Percentiles rank a stretch among this genome's conserved stretches.
These are phyloP conservation scores for Allolobophora icterica DNA, from an alignment of 2,888 invertebrate genomes.

Conservation along the genomic window DNA sequence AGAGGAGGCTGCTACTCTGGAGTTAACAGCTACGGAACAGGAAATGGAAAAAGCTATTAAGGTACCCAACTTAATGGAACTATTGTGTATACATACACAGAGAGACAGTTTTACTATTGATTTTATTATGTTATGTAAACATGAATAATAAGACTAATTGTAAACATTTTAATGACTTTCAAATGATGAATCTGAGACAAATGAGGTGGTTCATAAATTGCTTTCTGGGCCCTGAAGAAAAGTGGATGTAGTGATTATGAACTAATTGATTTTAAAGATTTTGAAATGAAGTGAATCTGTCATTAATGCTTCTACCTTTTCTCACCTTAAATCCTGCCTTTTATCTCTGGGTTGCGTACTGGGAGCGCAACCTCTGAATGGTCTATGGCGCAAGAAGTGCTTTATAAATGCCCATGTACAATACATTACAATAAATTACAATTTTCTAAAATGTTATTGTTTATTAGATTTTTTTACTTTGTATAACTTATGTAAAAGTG, in stretches of 20 bases:
- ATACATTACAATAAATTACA: no score
- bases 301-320: no score
- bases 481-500: not conserved
- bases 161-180: no score
- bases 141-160: no score
- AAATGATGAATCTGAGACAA: not conserved
- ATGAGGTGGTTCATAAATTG: not conserved
- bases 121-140: not conserved
- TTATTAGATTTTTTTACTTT: not conserved
- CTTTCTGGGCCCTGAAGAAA: not conserved
- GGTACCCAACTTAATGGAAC: constrained; percentile 51
- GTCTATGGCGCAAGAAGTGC: no score
- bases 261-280: not conserved
- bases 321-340: no score
- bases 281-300: no score
- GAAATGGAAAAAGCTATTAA: constrained; percentile 71
- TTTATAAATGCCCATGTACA: no score
- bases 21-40: constrained; percentile 70
- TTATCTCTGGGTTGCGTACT: no score
- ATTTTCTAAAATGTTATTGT: not conserved
- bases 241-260: not conserved
- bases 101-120: not conserved
- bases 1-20: constrained; percentile 69
- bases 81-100: not conserved
- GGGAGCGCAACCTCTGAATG: no score